Base-by-base conservation (phyloP, 2,888 invertebrate species). In the Agapetus fuscipes region DNA sequence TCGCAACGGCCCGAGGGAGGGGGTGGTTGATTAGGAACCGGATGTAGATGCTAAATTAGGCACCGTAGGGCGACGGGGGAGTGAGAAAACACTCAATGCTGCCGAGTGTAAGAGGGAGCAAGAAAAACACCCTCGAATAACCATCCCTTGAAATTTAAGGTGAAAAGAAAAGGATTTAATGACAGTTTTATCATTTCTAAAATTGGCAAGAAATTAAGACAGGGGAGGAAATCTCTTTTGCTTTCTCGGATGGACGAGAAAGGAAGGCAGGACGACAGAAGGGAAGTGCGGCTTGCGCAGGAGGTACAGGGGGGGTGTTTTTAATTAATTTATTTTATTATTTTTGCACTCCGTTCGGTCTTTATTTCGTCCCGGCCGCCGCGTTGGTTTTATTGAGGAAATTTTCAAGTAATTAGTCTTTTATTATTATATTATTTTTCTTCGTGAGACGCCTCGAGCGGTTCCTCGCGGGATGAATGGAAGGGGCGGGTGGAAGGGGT, bases 281-380 rank as follows among this genome's bases (percentile, higher is more conserved):
- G 28, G 28, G 11, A 12, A 28, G 13, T 7, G n/a, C n/a, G n/a
- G n/a, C n/a, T n/a, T n/a, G n/a, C n/a, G 13, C 32, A 15, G 20
- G 26, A 9, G 27, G 30, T 30, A 17, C 13, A 17, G 17, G 30
- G 33, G 46, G 41, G 39, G 48, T 48, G 68, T 68, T 69, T 67
- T 68, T 65, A 67, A 66, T 70, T 67, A 68, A 68, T 69, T 68
- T 64, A 65, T 68, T 66, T 66, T 66, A 68, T 68, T 65, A 66
- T 68, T 66, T 62, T 61, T 57, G 49, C 58, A 54, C 48, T 46
- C 46, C 45, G 48, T 48, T 48, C 45, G 36, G 46, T 45, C 48
- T 43, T 48, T 45, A 45, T 45, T 43, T 45, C 45, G 42, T 43
- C 38, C 41, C 37, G 52, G 41, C 51, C 64, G 59, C 64, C 60